Percentiles rank a stretch among this genome's conserved stretches.
These are phyloP conservation scores for Polyergus mexicanus DNA, from an alignment of 1,140 invertebrate species.

Conservation along the genomic window DNA sequence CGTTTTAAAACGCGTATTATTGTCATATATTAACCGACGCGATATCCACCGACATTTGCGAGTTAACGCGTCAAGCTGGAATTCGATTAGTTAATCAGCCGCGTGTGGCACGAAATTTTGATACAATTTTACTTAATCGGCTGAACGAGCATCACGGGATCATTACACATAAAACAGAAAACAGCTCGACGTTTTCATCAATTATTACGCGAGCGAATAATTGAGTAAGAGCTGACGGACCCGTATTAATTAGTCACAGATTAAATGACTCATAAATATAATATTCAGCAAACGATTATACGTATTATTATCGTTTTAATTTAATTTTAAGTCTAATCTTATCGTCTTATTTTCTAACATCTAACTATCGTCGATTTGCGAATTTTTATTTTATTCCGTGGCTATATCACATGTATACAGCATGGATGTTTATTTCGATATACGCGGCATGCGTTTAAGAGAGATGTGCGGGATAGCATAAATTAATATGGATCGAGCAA, in stretches of 20 bases:
- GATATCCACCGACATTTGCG: neutral
- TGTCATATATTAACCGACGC: neutral
- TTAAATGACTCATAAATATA: slow-evolving; percentile 62
- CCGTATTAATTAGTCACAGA: slow-evolving; percentile 51
- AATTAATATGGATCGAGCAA: slow-evolving; percentile 49
- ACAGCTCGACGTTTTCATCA: slow-evolving; percentile 48
- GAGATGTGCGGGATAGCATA: neutral
- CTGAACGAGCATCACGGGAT: slow-evolving; percentile 39
- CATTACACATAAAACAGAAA: slow-evolving; percentile 41
- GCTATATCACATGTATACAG: neutral
- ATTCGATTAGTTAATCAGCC: slow-evolving; percentile 58
- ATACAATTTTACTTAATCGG: slow-evolving; percentile 60
- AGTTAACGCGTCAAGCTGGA: slow-evolving; percentile 49
- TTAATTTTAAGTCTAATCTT: slow-evolving; percentile 48
- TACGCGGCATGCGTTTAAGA: slow-evolving; percentile 8
- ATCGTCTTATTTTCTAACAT: slow-evolving; percentile 23
- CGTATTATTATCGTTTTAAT: slow-evolving; percentile 44
- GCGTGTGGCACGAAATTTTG: slow-evolving; percentile 46
- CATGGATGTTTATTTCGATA: slow-evolving; percentile 17
- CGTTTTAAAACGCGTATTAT: neutral
- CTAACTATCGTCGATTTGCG: slow-evolving; percentile 7
- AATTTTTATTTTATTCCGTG: slow-evolving; percentile 42
- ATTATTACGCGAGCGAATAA: slow-evolving; percentile 48
- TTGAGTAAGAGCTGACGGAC: slow-evolving; percentile 50
- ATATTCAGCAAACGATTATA: slow-evolving; percentile 19